Conservation (phyloP, 1,140 invertebrate species). For the Brachionus paranguensis region DNA sequence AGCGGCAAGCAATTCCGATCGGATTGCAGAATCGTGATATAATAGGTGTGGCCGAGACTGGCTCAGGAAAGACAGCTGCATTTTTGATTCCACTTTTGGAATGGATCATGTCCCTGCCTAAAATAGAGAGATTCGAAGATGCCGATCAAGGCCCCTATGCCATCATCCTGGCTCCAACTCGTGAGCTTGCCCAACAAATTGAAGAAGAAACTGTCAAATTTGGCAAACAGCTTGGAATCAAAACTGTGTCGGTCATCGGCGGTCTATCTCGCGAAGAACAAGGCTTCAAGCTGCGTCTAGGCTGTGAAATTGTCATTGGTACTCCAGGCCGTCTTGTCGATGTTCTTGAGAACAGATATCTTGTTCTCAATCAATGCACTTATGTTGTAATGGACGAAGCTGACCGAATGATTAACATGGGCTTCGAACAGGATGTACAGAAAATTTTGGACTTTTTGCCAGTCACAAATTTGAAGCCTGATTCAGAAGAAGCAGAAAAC, state of each 20-base stretch:
- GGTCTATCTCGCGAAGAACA: conserved; percentile 95
- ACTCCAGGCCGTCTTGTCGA: conserved; percentile 98
- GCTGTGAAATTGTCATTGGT: conserved; percentile 99
- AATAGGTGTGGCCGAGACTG: conserved; percentile 97
- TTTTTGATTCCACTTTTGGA: conserved; percentile 93
- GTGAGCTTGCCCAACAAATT: conserved; percentile 98
- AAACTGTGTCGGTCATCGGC: conserved; percentile 95
- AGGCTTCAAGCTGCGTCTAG: conserved; percentile 87
- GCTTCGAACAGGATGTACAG: conserved; percentile 95
- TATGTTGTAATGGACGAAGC: conserved; percentile 69
- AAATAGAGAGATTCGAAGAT: conserved; percentile 80
- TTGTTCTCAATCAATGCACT: conserved; percentile 86
- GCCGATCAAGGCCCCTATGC: conserved; percentile 89
- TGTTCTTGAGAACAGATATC: conserved; percentile 93
- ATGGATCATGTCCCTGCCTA: conserved; percentile 96
- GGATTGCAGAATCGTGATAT: conserved; percentile 96
- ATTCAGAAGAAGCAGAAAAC: conserved; percentile 95
- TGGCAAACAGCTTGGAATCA: conserved; percentile 83
- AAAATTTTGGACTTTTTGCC: conserved; percentile 98
- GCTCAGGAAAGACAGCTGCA: conserved; percentile 94
- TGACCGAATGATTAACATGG: conserved; percentile 99
- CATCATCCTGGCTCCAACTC: conserved; percentile 93
- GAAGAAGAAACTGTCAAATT: conserved; percentile 98
- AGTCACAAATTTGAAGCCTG: conserved; percentile 94
- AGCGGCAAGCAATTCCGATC: conserved; percentile 97